Percentiles rank a stretch among this genome's conserved stretches.
Evolutionary conservation across 2,113 vertebrate species (phyloP).

Genomic region (Chaetura pelagica): DNA sequence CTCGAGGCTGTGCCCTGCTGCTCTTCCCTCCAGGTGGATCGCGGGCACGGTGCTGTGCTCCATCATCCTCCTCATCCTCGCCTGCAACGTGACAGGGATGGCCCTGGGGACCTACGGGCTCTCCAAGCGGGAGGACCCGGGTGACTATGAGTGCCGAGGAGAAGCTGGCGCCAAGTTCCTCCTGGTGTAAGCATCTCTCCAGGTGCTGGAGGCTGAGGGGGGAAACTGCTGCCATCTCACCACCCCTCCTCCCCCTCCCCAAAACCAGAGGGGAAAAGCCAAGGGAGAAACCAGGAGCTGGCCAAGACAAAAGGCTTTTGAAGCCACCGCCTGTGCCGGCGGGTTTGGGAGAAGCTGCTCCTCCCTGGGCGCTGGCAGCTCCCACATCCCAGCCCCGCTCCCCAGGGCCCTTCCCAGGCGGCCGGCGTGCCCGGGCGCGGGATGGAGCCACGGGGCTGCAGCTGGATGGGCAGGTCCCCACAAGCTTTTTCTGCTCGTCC

Average conservation of each 20-base stretch:
- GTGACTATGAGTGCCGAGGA: constrained; percentile 63
- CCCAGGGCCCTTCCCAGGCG: not conserved
- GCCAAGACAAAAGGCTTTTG: not conserved
- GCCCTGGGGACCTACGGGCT: constrained; percentile 74
- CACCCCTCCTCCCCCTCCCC: no score
- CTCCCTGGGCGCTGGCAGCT: not conserved
- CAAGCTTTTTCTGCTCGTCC: not conserved
- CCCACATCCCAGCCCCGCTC: not conserved
- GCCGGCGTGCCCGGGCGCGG: not conserved
- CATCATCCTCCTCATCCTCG: constrained; percentile 75
- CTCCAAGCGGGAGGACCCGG: constrained; percentile 64
- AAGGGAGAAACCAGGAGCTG: not conserved
- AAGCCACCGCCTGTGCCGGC: not conserved
- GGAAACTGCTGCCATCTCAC: not conserved
- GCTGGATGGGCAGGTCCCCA: not conserved
- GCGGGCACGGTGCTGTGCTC: constrained; percentile 74
- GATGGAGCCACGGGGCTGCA: constrained; percentile 11
- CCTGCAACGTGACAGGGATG: constrained; percentile 76
- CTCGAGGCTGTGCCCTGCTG: not conserved
- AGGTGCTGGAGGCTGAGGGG: not conserved
- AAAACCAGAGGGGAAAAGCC: not conserved
- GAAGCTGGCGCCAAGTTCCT: constrained; percentile 76
- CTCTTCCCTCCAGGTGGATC: constrained; percentile 73
- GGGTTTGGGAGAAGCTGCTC: constrained; percentile 14
- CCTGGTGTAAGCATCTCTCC: constrained; percentile 70